phyloP scores from a whole-genome alignment of 37 sponge, comb jelly and placozoan genomes.

The Oscarella lobularis region DNA sequence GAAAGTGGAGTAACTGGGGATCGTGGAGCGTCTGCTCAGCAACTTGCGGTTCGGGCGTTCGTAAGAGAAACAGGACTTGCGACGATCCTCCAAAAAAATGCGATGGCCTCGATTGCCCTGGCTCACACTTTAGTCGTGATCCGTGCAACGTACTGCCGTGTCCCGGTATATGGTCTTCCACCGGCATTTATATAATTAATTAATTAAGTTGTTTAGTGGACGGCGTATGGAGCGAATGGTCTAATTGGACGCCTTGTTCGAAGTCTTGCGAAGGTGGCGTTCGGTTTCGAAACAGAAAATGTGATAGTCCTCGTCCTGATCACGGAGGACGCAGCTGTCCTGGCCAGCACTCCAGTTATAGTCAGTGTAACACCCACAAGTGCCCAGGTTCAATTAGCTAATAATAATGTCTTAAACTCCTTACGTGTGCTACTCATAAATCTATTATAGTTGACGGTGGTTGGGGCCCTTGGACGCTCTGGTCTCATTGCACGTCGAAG shows the following conservation, averaged over 20 bases:
- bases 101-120: neutral
- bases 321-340: neutral
- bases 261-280: neutral
- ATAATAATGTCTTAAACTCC: neutral
- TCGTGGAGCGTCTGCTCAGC: neutral
- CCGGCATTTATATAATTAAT: neutral
- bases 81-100: neutral
- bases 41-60: neutral
- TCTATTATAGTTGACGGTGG: conserved; percentile 7
- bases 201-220: neutral
- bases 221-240: neutral
- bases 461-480: conserved; percentile 11
- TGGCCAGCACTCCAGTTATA: neutral
- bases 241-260: neutral
- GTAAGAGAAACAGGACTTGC: neutral
- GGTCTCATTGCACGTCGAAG: conserved; percentile 5
- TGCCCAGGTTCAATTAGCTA: neutral
- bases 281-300: neutral
- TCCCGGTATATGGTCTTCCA: neutral
- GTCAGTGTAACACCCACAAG: neutral
- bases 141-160: neutral
- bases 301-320: neutral
- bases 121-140: neutral
- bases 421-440: neutral
- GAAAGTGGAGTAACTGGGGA: neutral